These are phyloP conservation scores for Neoitamus cyanurus DNA, from an alignment of 2,888 invertebrate genomes.

Conservation along the genomic window DNA sequence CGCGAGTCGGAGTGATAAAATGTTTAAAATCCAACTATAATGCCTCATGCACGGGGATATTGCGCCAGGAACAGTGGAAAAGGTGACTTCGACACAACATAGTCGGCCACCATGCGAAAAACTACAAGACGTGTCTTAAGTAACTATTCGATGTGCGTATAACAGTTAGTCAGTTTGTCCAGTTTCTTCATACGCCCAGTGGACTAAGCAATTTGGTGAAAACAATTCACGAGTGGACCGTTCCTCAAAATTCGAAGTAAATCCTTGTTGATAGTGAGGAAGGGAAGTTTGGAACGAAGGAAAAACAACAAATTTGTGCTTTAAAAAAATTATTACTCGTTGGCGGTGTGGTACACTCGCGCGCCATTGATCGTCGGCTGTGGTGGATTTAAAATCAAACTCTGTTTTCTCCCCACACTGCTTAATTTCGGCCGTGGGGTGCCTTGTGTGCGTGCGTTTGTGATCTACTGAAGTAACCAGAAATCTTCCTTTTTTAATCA, in stretches of 20 bases:
- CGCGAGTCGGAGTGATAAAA: neutral
- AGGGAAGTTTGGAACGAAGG: neutral
- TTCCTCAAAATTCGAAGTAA: neutral
- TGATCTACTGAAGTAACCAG: slow-evolving; percentile 23
- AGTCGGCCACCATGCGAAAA: slow-evolving; percentile 24
- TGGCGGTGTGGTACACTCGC: neutral
- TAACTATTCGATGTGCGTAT: neutral
- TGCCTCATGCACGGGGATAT: neutral
- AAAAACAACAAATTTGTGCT: neutral
- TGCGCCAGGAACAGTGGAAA: slow-evolving; percentile 16
- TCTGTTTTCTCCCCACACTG: slow-evolving; percentile 1
- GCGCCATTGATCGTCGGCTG: slow-evolving; percentile 9
- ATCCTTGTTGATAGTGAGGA: neutral
- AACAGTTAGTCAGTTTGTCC: neutral
- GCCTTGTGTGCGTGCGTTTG: slow-evolving; percentile 30
- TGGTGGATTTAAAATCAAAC: slow-evolving; percentile 14
- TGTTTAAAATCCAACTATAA: slow-evolving; percentile 1
- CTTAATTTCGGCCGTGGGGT: slow-evolving; percentile 3
- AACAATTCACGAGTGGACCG: neutral
- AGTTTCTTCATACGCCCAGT: neutral
- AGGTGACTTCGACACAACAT: slow-evolving; percentile 28
- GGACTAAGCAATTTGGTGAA: neutral
- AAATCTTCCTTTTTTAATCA: slow-evolving; percentile 19
- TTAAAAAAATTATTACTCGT: neutral
- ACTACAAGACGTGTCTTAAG: slow-evolving; percentile 8